Base-by-base conservation (phyloP, 2,888 invertebrate genomes). In the Limenitis camilla region DNA sequence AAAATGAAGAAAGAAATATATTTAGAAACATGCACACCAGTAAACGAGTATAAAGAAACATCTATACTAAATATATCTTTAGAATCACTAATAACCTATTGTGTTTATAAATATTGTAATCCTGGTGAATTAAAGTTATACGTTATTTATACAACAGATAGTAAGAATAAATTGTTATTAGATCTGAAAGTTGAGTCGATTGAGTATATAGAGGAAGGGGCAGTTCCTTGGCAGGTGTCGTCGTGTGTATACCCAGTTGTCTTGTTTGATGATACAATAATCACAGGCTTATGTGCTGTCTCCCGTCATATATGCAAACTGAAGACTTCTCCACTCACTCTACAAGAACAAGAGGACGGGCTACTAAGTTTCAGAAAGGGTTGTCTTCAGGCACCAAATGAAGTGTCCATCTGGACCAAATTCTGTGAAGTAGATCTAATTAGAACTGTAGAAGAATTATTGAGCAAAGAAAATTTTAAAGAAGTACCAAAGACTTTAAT, bases 351-450 rank as follows among this genome's bases (percentile, higher is more conserved):
- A 45, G 83, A 83, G 40, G 83, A 87, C 45, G 79, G 86, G 19
- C 76, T 96, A 39, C 82, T 96, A 9, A 96, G 96, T 1, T 96
- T 96, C 68, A 91, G 95, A 55, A 91, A 90, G 56, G 91, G 93
- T 48, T 96, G 96, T 68, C 82, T 96, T 9, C 89, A 94, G 65
- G 93, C 96, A 2, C 95, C 95, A 48, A 92, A 95, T 29, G 96
- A 96, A 80, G 90, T 91, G 6, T 96, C 96, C 6, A 88, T 94
- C 36, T 97, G 96, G 97, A 97, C 97, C 0, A 93, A 93, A 67
- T 96, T 96, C 73, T 97, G 97, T 86, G 97, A 97, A 87, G 89
- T 94, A 4, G 94, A 96, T 70, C 82, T 96, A 40, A 89, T 94
- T 8, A 74, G 81, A 48, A 89, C 92, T 1, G 78, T 92, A 0